These are phyloP conservation scores for Protula sp. DNA, from an alignment of 2,888 invertebrate species.

Conservation along the genomic window DNA sequence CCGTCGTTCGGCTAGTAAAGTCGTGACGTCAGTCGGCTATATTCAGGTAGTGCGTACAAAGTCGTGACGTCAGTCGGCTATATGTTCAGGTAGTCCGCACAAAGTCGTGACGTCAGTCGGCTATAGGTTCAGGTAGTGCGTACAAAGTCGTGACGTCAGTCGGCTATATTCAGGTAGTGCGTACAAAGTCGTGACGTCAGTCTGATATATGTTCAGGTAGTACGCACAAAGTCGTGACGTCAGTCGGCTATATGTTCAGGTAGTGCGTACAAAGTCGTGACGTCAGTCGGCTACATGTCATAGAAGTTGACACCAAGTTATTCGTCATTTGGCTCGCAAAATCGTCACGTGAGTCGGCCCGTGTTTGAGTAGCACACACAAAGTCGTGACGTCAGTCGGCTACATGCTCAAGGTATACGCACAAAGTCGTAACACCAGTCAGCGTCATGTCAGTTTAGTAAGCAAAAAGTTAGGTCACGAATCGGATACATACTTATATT, in stretches of 20 bases:
- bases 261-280: neutral
- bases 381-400: slow-evolving; percentile 8
- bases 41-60: neutral
- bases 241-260: slow-evolving; percentile 21
- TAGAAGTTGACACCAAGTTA: no score
- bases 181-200: slow-evolving; percentile 3
- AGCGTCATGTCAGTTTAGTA: slow-evolving; percentile 3
- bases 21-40: slow-evolving; percentile 1
- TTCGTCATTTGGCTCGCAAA: no score
- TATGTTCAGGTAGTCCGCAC: slow-evolving; percentile 22
- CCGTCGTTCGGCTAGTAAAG: no score
- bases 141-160: neutral
- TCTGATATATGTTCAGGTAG: slow-evolving; percentile 21
- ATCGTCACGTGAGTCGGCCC: slow-evolving; percentile 1
- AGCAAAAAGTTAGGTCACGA: neutral
- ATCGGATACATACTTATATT: slow-evolving; percentile 1
- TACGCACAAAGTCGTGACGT: neutral
- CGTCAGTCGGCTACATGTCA: slow-evolving; percentile 19
- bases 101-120: slow-evolving; percentile 1
- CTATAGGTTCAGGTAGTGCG: slow-evolving; percentile 1
- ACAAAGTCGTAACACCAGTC: neutral
- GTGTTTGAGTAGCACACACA: neutral
- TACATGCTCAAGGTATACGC: slow-evolving; percentile 21
- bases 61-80: slow-evolving; percentile 12
- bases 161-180: slow-evolving; percentile 1